A percentile compares a stretch with the other conserved stretches of the same genome.
Evolutionary conservation across 2,888 invertebrate genomes (phyloP).

Genomic region (Toxonevra muliebris): DNA sequence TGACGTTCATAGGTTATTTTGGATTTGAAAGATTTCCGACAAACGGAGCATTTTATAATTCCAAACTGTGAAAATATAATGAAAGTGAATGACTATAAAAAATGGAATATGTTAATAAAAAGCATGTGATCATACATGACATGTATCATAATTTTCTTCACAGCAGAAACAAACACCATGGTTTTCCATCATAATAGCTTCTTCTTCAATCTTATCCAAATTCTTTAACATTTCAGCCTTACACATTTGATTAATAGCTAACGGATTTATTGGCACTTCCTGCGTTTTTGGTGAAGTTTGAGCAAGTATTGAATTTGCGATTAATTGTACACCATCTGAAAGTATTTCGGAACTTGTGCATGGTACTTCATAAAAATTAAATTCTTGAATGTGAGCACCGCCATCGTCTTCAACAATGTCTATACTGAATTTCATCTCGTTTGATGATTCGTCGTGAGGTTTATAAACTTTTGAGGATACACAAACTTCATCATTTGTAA

Average conservation of each 20-base stretch:
- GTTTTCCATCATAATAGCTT: slow-evolving; percentile 58
- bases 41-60: slow-evolving; percentile 68
- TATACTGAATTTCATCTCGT: not conserved
- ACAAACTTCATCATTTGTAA: slow-evolving; percentile 20
- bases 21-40: slow-evolving; percentile 78
- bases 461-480: not conserved
- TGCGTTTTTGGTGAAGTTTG: slow-evolving; percentile 18
- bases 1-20: slow-evolving; percentile 74
- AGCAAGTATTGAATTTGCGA: slow-evolving; percentile 27
- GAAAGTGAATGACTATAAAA: not conserved
- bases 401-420: not conserved
- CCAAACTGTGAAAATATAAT: slow-evolving; percentile 53
- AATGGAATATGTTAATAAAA: slow-evolving; percentile 12
- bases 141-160: slow-evolving; percentile 62
- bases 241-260: slow-evolving; percentile 45
- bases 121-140: slow-evolving; percentile 53
- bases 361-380: slow-evolving; percentile 50
- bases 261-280: too few species aligned
- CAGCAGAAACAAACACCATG: slow-evolving; percentile 63
- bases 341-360: slow-evolving; percentile 46
- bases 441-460: too few species aligned
- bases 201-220: slow-evolving; percentile 60
- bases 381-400: slow-evolving; percentile 54
- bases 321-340: slow-evolving; percentile 39
- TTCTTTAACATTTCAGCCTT: slow-evolving; percentile 60